Evolutionary conservation across 2,113 vertebrate genomes (phyloP), one percentile per base, ranked within the genome.

Genomic region (Chrysochloris asiatica): DNA sequence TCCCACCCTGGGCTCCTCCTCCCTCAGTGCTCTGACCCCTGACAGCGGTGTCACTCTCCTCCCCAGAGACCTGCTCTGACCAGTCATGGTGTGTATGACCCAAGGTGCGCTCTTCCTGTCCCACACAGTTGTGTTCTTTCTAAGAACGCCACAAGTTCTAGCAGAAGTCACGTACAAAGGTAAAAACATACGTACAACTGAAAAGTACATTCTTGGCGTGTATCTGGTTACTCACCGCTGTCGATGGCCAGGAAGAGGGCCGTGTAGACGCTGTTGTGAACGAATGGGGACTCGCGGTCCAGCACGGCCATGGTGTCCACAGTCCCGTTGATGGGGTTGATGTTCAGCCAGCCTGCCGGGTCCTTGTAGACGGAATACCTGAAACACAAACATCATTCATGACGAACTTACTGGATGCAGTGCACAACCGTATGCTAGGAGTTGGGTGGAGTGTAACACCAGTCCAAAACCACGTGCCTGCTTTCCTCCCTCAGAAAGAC

Each of bases 191-290:
- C 4, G 45, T 50, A 16, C 9, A 48, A 17, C n/a, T 1, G 81
- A 21, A 52, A 81, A 63, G 17, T 1, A 11, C 2, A 17, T 2
- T 8, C 43, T n/a, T 0, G 13, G 5, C 30, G 0, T 54, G 26
- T 6, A 0, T 1, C 30, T 7, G 13, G 1, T 0, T 33, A 97
- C 99, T 99, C 96, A 99, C 99, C 99, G 1, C 98, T 99, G 96
- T 99, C 99, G n/a, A 98, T 98, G 56, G 99, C 99, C 93, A 99
- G 98, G 96, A 99, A 99, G 76, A 99, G 97, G 14, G 99, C 99
- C 0, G 98, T 99, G 98, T 99, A 99, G 28, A 98, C 94, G 6
- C 99, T 99, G 93, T 99, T 96, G 33, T 97, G 98, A 88, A 99
- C 99, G 0, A 98, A 97, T 0, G 98, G 98, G 19, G 99, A 99